Conservation (phyloP, 2,113 vertebrate genomes). For the Charadrius vociferus region DNA sequence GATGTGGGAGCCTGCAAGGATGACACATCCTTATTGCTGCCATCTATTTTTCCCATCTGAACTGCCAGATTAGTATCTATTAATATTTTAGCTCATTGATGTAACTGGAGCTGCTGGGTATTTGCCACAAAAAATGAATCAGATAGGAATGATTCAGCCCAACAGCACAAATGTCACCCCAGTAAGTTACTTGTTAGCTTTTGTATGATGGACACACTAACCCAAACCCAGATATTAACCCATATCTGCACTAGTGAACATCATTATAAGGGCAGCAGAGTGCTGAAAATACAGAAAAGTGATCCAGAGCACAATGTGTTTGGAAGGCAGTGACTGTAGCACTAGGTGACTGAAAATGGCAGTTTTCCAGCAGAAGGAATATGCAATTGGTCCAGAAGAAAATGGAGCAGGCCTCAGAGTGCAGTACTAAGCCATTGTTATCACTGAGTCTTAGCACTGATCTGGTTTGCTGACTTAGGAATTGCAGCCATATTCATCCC, state of each 20-base stretch:
- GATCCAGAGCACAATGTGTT: background rate
- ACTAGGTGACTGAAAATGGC: background rate
- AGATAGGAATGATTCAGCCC: conserved; percentile 31
- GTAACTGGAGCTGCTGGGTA: conserved; percentile 33
- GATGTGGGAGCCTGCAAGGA: background rate
- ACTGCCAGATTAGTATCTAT: conserved; percentile 50
- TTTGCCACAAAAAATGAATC: conserved; percentile 44
- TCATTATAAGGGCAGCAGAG: background rate
- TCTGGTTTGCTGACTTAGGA: background rate
- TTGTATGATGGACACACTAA: background rate
- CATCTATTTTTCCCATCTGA: conserved; percentile 29
- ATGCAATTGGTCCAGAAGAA: background rate
- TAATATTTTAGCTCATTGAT: conserved; percentile 52
- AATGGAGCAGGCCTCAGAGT: background rate
- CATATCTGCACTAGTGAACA: background rate
- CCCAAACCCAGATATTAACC: background rate
- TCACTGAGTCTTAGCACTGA: background rate
- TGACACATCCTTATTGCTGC: conserved; percentile 29
- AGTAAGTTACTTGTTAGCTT: conserved; percentile 17
- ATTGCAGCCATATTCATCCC: background rate
- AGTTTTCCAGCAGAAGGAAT: background rate
- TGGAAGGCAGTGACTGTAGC: background rate
- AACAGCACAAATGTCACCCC: background rate
- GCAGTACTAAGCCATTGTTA: background rate
- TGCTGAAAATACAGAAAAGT: background rate